Percentiles rank a stretch among this genome's conserved stretches.
phyloP scores from a whole-genome alignment of 2,113 vertebrate genomes.

The Noturus placidus region DNA sequence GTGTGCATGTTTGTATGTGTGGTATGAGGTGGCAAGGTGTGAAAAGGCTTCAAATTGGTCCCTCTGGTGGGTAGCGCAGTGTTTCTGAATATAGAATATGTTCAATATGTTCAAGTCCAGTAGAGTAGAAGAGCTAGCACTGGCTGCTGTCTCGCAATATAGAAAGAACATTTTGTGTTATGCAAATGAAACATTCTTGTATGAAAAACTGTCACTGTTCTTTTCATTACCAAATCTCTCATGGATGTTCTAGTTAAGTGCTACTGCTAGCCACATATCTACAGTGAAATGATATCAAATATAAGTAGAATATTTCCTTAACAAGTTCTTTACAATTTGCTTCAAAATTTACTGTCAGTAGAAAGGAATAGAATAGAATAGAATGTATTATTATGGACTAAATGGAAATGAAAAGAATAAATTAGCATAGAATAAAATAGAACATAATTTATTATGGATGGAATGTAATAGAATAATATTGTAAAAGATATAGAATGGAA shows the following conservation, averaged over 20 bases:
- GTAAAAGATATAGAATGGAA: not conserved
- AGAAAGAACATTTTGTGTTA: slow-evolving; percentile 13
- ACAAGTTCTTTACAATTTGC: not conserved
- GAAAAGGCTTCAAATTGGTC: slow-evolving; percentile 52
- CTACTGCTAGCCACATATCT: not conserved
- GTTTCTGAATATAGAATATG: slow-evolving; percentile 46
- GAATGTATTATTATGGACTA: not conserved
- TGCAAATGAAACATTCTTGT: not conserved
- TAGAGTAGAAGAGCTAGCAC: slow-evolving; percentile 10
- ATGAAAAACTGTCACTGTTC: slow-evolving; percentile 5
- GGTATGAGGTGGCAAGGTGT: slow-evolving; percentile 32
- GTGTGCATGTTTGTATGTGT: slow-evolving; percentile 28
- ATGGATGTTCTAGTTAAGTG: not conserved
- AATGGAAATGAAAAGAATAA: not conserved
- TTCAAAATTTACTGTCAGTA: not conserved
- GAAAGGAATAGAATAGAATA: not conserved
- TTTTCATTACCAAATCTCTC: not conserved
- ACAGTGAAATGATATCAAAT: not conserved
- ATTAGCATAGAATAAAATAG: not conserved
- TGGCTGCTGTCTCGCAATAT: slow-evolving; percentile 34
- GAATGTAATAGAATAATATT: not conserved
- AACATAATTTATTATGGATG: not conserved
- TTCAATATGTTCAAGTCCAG: slow-evolving; percentile 12
- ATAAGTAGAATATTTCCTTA: not conserved
- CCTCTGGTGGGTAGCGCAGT: slow-evolving; percentile 45